Conservation (phyloP, 2,888 invertebrate species). For the Caenorhabditis panamensis region DNA sequence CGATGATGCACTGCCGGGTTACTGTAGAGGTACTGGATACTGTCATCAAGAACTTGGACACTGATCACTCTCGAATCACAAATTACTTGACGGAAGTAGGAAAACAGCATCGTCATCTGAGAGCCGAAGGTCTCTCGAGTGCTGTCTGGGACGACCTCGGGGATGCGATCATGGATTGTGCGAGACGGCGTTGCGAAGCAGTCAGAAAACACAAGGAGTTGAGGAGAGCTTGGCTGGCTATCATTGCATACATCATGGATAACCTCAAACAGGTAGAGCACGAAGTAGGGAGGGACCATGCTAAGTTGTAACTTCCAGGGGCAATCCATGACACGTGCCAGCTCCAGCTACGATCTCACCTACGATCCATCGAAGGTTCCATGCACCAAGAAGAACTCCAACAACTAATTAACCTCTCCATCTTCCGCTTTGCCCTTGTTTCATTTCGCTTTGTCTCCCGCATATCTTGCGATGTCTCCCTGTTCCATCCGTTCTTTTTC, state of each 20-base stretch:
- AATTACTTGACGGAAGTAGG: constrained; percentile 74
- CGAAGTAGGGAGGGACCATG: constrained; percentile 59
- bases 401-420: constrained; percentile 17
- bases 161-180: constrained; percentile 75
- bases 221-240: constrained; percentile 76
- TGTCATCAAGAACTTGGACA: constrained; percentile 71
- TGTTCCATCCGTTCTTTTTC: constrained; percentile 32
- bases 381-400: constrained; percentile 53
- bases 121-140: constrained; percentile 71
- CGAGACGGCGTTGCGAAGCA: constrained; percentile 69
- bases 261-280: constrained; percentile 73
- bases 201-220: constrained; percentile 79
- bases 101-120: constrained; percentile 70
- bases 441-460: constrained; percentile 3
- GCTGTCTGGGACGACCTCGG: constrained; percentile 78
- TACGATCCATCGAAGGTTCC: constrained; percentile 46
- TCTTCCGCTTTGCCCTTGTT: constrained; percentile 18
- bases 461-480: constrained; percentile 41
- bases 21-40: constrained; percentile 75
- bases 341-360: constrained; percentile 67
- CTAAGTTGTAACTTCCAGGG: constrained; percentile 66
- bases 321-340: constrained; percentile 67
- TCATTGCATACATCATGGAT: constrained; percentile 78
- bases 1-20: constrained; percentile 72
- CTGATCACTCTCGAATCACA: constrained; percentile 68